Evolutionary conservation across 2,797 vertebrate species (phyloP), one percentile per base, ranked within the genome.

Genomic region (Momotus momota): DNA sequence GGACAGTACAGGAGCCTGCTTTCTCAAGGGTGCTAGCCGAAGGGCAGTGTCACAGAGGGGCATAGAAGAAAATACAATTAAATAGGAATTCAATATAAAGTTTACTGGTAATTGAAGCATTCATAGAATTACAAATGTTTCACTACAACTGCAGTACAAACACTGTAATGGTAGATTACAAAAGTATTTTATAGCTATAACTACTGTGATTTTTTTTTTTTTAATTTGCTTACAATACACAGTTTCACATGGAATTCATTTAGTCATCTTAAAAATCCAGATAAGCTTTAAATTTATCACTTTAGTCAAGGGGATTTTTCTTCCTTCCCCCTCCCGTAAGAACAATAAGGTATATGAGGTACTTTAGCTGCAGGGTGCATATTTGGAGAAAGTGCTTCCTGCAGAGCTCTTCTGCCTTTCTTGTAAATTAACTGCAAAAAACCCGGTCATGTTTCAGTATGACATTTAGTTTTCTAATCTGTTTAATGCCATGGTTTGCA

Each of bases 391-490:
- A 97, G 92, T 77, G 69, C 73, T 97, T 97, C 97, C 97, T 96
- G 96, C 95, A 90, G 97, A 60, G 96, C 90, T 95, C 78, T 88
- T 98, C 94, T 97, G 96, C 95, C 81, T 97, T 96, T 96, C 96
- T 97, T 96, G 94, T 97, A 98, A 98, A 98, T 98, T 97, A 98
- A 97, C 96, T 90, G 88, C 90, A 96, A 90, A 90, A 96, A 93
- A 60, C 49, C 70, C 0, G 10, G 93, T 94, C 96, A 94, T 94
- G 96, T 95, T 97, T 96, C 88, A 80, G 83, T 97, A 85, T 97
- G 97, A 97, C 97, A 98, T 98, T 98, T 97, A 93, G 95, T 97
- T 98, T 98, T 97, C 96, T 98, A 96, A 97, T 98, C 97, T 98
- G 94, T 97, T 98, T 98, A 98, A 98, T 98, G 95, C 92, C 96